These are phyloP conservation scores for Caenorhabditis tropicalis DNA, from an alignment of 1,140 invertebrate species.

Conservation along the genomic window DNA sequence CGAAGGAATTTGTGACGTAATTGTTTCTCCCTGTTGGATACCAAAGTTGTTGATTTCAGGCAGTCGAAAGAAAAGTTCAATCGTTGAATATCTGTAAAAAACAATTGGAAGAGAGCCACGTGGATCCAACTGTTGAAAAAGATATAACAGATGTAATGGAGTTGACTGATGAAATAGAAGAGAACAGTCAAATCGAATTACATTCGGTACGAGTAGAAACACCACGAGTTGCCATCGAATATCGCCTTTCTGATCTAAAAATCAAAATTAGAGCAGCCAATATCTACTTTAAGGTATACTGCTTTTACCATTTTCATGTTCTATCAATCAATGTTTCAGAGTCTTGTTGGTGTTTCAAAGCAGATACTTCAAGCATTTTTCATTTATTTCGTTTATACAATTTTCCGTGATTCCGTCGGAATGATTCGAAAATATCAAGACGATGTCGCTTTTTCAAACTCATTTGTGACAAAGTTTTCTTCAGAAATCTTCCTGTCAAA, in stretches of 20 bases:
- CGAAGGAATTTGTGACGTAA: conserved; percentile 16
- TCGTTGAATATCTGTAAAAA: conserved; percentile 25
- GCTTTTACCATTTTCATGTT: neutral
- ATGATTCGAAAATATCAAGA: conserved; percentile 45
- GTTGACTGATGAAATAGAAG: conserved; percentile 20
- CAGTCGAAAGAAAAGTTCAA: conserved; percentile 11
- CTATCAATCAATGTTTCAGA: neutral
- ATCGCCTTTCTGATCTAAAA: conserved; percentile 30
- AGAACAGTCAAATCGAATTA: conserved; percentile 39
- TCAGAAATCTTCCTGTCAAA: neutral
- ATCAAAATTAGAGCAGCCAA: conserved; percentile 19
- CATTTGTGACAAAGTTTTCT: conserved; percentile 24
- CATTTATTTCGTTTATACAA: conserved; percentile 43
- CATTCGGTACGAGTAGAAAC: conserved; percentile 35
- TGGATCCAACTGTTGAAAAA: conserved; percentile 8
- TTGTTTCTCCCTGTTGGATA: neutral
- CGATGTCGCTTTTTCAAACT: conserved; percentile 41
- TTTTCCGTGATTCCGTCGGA: conserved; percentile 38
- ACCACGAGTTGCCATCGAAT: conserved; percentile 45
- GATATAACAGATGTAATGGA: conserved; percentile 33
- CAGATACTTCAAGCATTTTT: conserved; percentile 40
- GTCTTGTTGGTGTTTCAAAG: neutral
- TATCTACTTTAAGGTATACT: conserved; percentile 19
- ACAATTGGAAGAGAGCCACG: conserved; percentile 9
- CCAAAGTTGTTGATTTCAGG: neutral